Base-by-base conservation (phyloP, 2,113 vertebrate species). In the Sander vitreus region DNA sequence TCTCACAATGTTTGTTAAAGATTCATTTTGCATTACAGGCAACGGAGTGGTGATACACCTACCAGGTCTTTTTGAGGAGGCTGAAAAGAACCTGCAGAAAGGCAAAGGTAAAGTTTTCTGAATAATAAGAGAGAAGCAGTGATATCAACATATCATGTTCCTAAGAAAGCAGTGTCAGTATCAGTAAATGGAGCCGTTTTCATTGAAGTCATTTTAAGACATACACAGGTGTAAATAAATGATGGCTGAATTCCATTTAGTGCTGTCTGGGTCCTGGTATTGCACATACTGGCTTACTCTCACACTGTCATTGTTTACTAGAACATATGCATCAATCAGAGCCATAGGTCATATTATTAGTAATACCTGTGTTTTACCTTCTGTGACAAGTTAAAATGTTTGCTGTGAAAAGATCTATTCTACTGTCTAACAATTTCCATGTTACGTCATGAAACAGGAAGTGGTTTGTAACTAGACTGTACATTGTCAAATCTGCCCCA, bases 11-110 rank as follows among this genome's bases (percentile, higher is more conserved):
- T n/a, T 30, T 55, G 15, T 67, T 23, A 8, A 48, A 6, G n/a
- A 39, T 50, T 39, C 0, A 0, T 85, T 74, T 85, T 53, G 0
- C 16, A 0, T 76, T 39, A 1, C 87, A 96, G 96, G 96, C 1
- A 96, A 96, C 1, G 96, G 96, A 10, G 96, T 96, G 50, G 96
- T 96, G 88, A 95, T 96, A 27, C 96, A 96, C 81, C 84, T 96
- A 0, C 96, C 96, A 0, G 96, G 96, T 7, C 92, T 96, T 59
- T 96, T 96, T 89, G 95, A 96, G 0, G 96, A 96, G 85, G 96
- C 96, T 0, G 93, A 95, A 59, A 96, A 96, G 27, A 96, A 96
- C 85, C 89, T 91, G 63, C 87, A 89, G 81, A 96, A 95, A 89
- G 96, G 96, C 62, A 94, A 95, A 91, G 96, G 96, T 96, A 78